Base-by-base conservation (phyloP, 1,140 invertebrate species). In the Drosophila ficusphila region DNA sequence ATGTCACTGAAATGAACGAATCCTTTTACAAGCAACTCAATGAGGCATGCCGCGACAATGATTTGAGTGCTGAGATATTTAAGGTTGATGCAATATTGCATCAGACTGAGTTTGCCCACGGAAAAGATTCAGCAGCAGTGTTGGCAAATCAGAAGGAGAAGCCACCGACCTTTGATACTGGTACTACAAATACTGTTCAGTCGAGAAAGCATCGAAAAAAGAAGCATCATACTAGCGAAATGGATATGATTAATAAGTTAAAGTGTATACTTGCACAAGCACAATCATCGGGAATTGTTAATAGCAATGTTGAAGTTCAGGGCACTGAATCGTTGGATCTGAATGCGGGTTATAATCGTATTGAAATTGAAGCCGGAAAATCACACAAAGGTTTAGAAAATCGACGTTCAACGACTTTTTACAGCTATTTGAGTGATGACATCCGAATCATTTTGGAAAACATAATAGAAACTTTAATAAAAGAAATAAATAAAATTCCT, bases 11-110 rank as follows among this genome's bases (percentile, higher is more conserved):
- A 92, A 95, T 96, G 3, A 96, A 97, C 89, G 97, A 98, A 92
- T 96, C 96, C 8, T 98, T 97, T 92, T 97, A 98, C 91, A 94
- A 96, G 71, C 97, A 96, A 89, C 93, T 98, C 14, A 97, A 97
- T 92, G 96, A 96, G 89, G 96, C 96, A 18, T 97, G 97, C 91
- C 93, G 96, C 33, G 96, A 97, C 73, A 96, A 96, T 90, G 91
- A 73, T 27, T 34, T 91, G 21, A 69, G 44, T 11, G 44, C 73
- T 0, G 90, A 91, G 46, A 90, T 91, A 33, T 64, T 56, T 2
- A 89, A 89, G 25, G 48, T 90, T 9, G 89, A 90, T 27, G 68
- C 51, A 0, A 42, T 90, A 5, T 31, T 90, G 4, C 67, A 88
- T 16, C 65, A 90, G 27, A 70, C 71, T 1, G 68, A 85, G 19